These are phyloP conservation scores for Phenganax stokvisi DNA, from an alignment of 92 coral and sea anemone genomes.

Conservation along the genomic window DNA sequence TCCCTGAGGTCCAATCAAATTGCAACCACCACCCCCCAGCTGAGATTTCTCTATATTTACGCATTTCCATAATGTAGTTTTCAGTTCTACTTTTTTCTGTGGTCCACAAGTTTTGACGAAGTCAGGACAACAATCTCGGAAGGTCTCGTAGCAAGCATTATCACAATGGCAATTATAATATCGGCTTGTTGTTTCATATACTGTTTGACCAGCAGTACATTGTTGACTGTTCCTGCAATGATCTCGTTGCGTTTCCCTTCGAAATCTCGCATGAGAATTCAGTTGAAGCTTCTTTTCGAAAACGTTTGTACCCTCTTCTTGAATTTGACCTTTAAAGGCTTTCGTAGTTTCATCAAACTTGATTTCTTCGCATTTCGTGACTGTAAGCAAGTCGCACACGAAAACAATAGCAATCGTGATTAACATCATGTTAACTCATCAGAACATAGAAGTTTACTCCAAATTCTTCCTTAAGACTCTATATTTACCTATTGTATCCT, in stretches of 20 bases:
- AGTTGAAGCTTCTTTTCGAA: too few species aligned
- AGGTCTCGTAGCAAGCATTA: constrained; percentile 22
- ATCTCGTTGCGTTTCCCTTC: background rate
- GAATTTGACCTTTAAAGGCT: too few species aligned
- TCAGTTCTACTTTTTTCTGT: background rate
- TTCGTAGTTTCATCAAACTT: too few species aligned
- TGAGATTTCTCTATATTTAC: background rate
- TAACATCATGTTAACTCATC: too few species aligned
- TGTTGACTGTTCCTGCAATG: background rate
- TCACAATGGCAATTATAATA: constrained; percentile 10
- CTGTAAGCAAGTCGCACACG: too few species aligned
- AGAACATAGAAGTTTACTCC: too few species aligned
- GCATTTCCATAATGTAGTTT: background rate
- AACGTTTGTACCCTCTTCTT: too few species aligned
- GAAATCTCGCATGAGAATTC: background rate
- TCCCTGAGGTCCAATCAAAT: background rate
- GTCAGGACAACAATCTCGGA: constrained; percentile 25
- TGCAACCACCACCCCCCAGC: background rate
- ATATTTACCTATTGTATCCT: too few species aligned
- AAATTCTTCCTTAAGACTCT: too few species aligned
- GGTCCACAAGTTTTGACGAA: constrained; percentile 5
- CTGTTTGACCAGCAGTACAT: background rate
- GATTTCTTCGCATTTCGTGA: too few species aligned
- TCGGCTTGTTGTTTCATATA: background rate
- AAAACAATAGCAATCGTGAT: too few species aligned